These are phyloP conservation scores for Eupithecia abbreviata DNA, from an alignment of 2,888 invertebrate genomes.

Conservation along the genomic window DNA sequence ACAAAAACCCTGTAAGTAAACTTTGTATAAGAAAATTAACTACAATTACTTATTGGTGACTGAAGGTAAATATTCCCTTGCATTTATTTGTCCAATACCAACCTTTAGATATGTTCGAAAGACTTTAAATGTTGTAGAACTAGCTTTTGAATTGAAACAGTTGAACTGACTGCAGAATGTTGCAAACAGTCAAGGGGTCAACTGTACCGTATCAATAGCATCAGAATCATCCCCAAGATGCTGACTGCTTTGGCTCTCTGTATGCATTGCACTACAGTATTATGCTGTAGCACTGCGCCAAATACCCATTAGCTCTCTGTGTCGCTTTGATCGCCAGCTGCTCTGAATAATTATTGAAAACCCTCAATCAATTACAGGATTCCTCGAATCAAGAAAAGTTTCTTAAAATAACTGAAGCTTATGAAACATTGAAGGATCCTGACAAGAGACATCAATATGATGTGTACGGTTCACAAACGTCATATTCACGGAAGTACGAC, in stretches of 20 bases:
- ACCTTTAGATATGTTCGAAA: neutral
- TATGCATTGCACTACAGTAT: neutral
- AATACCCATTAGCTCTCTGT: neutral
- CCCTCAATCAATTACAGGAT: slow-evolving; percentile 78
- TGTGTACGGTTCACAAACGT: slow-evolving; percentile 87
- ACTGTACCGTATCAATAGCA: neutral
- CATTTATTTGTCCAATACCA: neutral
- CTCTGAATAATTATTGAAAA: neutral
- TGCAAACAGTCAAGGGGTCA: neutral
- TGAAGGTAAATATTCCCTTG: neutral
- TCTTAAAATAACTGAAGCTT: slow-evolving; percentile 91
- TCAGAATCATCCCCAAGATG: neutral
- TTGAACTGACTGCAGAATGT: neutral
- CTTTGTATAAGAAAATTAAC: neutral
- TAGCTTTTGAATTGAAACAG: neutral
- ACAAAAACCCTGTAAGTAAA: slow-evolving; percentile 85
- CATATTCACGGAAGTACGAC: slow-evolving; percentile 82
- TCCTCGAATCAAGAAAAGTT: slow-evolving; percentile 89
- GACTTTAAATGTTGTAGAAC: no score
- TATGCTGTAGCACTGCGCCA: neutral
- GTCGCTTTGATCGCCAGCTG: neutral
- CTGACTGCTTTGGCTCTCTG: no score
- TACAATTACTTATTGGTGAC: neutral
- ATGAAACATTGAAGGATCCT: slow-evolving; percentile 93
- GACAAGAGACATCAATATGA: slow-evolving; percentile 91